Evolutionary conservation across 2,113 vertebrate genomes (phyloP), one percentile per base, ranked within the genome.

Genomic region (Eptesicus fuscus): DNA sequence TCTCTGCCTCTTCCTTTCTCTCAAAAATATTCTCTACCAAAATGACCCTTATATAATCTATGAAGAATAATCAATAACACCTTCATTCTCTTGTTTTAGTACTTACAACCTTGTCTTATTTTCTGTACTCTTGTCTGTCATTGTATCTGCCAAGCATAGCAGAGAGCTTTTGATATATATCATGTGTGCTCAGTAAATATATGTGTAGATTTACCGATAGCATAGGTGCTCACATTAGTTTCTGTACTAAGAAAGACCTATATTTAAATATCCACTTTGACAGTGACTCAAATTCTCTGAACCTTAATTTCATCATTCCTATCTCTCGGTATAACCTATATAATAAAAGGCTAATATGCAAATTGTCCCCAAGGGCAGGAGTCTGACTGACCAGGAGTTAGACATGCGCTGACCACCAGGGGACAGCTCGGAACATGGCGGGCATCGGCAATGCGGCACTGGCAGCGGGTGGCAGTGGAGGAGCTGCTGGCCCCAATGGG

Each of bases 231-330:
- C 16, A 61, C 28, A 17, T 8, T 35, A 61, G 28, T 77, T 71
- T 83, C 80, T 78, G 6, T 47, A 16, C 44, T 25, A n/a, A 67
- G 69, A 70, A 40, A n/a, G n/a, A 11, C 10, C 18, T 28, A 59
- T 59, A 28, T 59, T 59, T 25, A 59, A 25, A 59, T 59, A 59
- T 59, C 56, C 20, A 59, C 23, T 59, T 59, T 59, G 9, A 59
- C 23, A 59, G 73, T 80, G 20, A 73, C 23, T 74, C 22, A 51
- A 40, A 71, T 23, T 73, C 76, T 78, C 42, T 32, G 22, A 61
- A 25, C 17, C 22, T 90, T 49, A 18, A 83, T 69, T 42, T 87
- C 51, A 28, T 59, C 51, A 28, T 88, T 92, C 35, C 44, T 90
- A 37, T 47, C 16, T 47, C 67, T 37, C 5, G 49, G 53, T 17